A percentile compares a stretch with the other conserved stretches of the same genome.
Conservation (phyloP, 2,888 invertebrate species). For the Griposia aprilina region DNA sequence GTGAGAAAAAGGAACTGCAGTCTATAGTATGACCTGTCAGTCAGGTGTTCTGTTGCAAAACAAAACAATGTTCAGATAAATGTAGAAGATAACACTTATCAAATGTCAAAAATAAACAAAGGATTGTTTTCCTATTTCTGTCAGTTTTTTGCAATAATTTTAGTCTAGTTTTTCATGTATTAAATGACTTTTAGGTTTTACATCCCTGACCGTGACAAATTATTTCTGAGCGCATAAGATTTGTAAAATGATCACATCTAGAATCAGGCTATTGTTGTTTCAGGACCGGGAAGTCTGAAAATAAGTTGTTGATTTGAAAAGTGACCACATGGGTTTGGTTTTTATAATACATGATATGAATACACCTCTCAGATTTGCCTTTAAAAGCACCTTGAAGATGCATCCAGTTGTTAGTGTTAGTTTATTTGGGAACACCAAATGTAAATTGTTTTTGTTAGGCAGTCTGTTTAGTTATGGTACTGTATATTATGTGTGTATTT, state of each 20-base stretch:
- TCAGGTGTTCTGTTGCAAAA: slow-evolving; percentile 41
- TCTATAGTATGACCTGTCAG: slow-evolving; percentile 42
- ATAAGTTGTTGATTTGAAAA: not conserved
- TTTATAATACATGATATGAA: not conserved
- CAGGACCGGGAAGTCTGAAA: not conserved
- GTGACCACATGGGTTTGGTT: not conserved
- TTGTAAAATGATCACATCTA: slow-evolving; percentile 8
- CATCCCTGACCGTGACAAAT: slow-evolving; percentile 6
- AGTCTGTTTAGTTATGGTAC: not conserved
- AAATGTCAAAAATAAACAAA: slow-evolving; percentile 64
- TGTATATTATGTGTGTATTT: slow-evolving; percentile 2
- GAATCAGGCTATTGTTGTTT: not conserved
- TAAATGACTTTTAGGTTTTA: slow-evolving; percentile 19
- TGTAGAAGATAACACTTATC: slow-evolving; percentile 59
- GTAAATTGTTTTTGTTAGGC: slow-evolving; percentile 22
- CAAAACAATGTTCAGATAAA: slow-evolving; percentile 56
- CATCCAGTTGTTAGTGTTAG: not conserved
- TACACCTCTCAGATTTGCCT: not conserved
- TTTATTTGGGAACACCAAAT: slow-evolving; percentile 21
- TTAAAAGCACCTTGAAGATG: not conserved
- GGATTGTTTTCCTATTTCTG: slow-evolving; percentile 39
- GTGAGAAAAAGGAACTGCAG: slow-evolving; percentile 27
- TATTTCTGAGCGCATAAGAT: not conserved
- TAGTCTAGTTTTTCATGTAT: slow-evolving; percentile 2
- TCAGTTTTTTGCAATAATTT: slow-evolving; percentile 6